These are phyloP conservation scores for Salvator merianae DNA, from an alignment of 2,113 vertebrate species.

Conservation along the genomic window DNA sequence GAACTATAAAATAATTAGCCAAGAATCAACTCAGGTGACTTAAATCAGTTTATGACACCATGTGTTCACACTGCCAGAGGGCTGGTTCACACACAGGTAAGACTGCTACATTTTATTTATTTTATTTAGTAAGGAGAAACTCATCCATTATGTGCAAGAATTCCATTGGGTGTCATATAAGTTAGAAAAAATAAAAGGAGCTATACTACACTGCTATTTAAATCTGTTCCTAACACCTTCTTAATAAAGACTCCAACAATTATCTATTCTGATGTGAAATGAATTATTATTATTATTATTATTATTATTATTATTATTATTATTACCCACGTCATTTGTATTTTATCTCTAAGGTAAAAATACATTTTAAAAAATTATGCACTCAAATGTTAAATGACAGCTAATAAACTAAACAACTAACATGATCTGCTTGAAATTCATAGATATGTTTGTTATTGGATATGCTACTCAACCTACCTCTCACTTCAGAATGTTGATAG, in stretches of 20 bases:
- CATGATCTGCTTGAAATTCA: neutral
- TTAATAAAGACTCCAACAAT: slow-evolving; percentile 64
- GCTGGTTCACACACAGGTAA: slow-evolving; percentile 43
- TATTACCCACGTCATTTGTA: slow-evolving; percentile 20
- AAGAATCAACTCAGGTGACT: slow-evolving; percentile 48
- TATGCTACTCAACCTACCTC: neutral
- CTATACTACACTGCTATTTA: slow-evolving; percentile 55
- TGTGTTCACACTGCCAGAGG: slow-evolving; percentile 38
- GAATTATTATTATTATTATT: too few species aligned
- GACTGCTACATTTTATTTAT: slow-evolving; percentile 42
- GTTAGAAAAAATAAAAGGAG: slow-evolving; percentile 69
- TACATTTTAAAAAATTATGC: neutral
- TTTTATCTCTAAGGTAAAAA: slow-evolving; percentile 41
- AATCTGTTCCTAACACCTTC: slow-evolving; percentile 58
- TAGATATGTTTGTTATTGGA: too few species aligned
- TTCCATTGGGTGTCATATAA: slow-evolving; percentile 60
- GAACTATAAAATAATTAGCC: slow-evolving; percentile 71
- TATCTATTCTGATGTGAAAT: slow-evolving; percentile 45
- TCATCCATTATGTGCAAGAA: slow-evolving; percentile 49
- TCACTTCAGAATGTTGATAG: neutral
- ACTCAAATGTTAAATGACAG: slow-evolving; percentile 22
- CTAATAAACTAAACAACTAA: slow-evolving; percentile 28
- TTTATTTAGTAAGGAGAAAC: slow-evolving; percentile 55
- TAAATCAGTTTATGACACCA: slow-evolving; percentile 48
- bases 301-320: neutral